Percentiles rank a stretch among this genome's conserved stretches.
These are phyloP conservation scores for Calcarius lapponicus DNA, from an alignment of 2,797 vertebrate genomes.

Conservation along the genomic window DNA sequence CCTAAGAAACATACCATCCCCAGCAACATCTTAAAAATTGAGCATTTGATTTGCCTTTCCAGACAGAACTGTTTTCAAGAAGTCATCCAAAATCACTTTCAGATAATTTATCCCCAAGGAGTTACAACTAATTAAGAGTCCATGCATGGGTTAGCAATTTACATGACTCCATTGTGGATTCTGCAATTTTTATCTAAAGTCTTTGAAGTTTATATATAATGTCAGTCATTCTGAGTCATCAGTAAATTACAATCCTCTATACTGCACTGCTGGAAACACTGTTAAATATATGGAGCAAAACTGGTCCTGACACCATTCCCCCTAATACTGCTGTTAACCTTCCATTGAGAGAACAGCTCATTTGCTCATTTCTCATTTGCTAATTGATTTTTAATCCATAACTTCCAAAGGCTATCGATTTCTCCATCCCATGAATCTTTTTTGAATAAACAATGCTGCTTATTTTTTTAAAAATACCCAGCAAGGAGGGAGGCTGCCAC, in stretches of 20 bases:
- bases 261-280: neutral
- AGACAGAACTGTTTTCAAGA: neutral
- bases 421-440: neutral
- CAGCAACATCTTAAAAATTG: neutral
- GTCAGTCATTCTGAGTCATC: slow-evolving; percentile 29
- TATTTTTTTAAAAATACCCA: neutral
- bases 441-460: accelerated
- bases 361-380: neutral
- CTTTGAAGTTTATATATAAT: neutral
- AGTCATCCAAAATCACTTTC: slow-evolving; percentile 1
- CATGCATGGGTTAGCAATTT: neutral
- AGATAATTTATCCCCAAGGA: neutral
- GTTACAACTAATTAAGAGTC: slow-evolving; percentile 34
- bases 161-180: slow-evolving; percentile 18
- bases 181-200: neutral
- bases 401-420: neutral
- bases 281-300: slow-evolving; percentile 3
- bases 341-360: neutral
- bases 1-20: neutral
- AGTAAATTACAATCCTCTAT: slow-evolving; percentile 4
- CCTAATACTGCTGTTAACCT: neutral
- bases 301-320: neutral
- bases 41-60: neutral
- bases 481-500: neutral
- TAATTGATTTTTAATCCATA: slow-evolving; percentile 10